Base-by-base conservation (phyloP, 2,888 invertebrate genomes). In the Drosophila phalerata region DNA sequence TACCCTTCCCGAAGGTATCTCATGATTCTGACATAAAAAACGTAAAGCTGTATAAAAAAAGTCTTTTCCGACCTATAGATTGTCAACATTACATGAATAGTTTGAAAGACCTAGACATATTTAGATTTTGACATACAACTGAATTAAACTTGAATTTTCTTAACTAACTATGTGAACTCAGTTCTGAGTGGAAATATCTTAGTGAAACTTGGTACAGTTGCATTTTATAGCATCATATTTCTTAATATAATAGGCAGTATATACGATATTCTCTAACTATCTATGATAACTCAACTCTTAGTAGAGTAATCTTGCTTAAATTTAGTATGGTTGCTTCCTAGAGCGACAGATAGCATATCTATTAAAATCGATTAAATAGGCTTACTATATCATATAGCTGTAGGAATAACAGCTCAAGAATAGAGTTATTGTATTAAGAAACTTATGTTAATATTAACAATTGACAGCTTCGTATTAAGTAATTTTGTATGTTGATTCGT, bases 131-230 rank as follows among this genome's bases (percentile, higher is more conserved):
- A n/a, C n/a, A n/a, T n/a, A n/a, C n/a, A n/a, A n/a, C n/a, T n/a
- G n/a, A n/a, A n/a, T n/a, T n/a, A n/a, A n/a, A n/a, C n/a, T n/a
- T n/a, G n/a, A n/a, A n/a, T n/a, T n/a, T n/a, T n/a, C n/a, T n/a
- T n/a, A 43, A n/a, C 25, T n/a, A 43, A 43, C 25, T 42, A 43
- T 22, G 5, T 13, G 42, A 42, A 42, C 42, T 42, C 11, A 42
- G 19, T 19, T 42, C 19, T 5, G 1, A 38, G 6, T 38, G 3
- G 15, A 6, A 15, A 8, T 38, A 38, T 38, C n/a, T 38, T 8
- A 13, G 1, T 38, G 37, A 38, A 38, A 38, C 6, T n/a, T n/a
- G 15, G n/a, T 15, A 38, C n/a, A 15, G 15, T 15, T 15, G 15
- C 8, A 1, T 38, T 5, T 38, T 15, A 38, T 6, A 38, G 15